phyloP scores from a whole-genome alignment of 2,888 invertebrate genomes.

The Aproaerema taeniolella region DNA sequence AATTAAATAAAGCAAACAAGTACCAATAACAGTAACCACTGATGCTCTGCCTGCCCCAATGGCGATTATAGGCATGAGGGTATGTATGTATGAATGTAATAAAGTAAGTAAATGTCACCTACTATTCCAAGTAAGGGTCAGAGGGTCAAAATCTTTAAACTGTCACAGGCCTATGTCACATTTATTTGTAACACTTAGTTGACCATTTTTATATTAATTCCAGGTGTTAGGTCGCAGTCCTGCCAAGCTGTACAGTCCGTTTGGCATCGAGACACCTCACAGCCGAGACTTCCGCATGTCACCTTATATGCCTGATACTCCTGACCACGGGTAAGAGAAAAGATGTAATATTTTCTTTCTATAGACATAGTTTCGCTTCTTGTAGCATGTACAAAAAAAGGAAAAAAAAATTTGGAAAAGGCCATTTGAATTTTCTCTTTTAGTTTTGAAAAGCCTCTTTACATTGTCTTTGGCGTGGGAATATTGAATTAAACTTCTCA shows the following conservation, averaged over 20 bases:
- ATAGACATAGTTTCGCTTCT: neutral
- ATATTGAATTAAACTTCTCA: too few relatives aligned
- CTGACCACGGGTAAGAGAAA: conserved; percentile 70
- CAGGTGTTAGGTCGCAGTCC: conserved; percentile 77
- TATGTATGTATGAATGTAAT: too few relatives aligned
- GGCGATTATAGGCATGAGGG: too few relatives aligned
- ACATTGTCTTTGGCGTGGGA: too few relatives aligned
- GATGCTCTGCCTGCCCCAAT: too few relatives aligned
- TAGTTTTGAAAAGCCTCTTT: too few relatives aligned
- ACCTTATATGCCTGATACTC: conserved; percentile 73
- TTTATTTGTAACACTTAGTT: neutral
- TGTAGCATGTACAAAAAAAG: neutral
- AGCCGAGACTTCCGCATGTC: conserved; percentile 70
- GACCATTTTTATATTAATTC: conserved; percentile 15
- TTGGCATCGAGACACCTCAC: conserved; percentile 84
- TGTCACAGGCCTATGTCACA: neutral
- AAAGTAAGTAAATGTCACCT: too few relatives aligned
- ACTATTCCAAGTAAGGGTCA: too few relatives aligned
- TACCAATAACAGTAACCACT: too few relatives aligned
- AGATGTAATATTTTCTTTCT: too few relatives aligned
- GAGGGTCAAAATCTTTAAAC: neutral
- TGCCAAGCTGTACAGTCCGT: conserved; percentile 85
- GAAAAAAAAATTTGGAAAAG: neutral
- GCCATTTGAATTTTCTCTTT: too few relatives aligned
- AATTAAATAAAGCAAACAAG: too few relatives aligned